Evolutionary conservation across 2,888 invertebrate species (phyloP).

Genomic region (Ophioninae sp.): DNA sequence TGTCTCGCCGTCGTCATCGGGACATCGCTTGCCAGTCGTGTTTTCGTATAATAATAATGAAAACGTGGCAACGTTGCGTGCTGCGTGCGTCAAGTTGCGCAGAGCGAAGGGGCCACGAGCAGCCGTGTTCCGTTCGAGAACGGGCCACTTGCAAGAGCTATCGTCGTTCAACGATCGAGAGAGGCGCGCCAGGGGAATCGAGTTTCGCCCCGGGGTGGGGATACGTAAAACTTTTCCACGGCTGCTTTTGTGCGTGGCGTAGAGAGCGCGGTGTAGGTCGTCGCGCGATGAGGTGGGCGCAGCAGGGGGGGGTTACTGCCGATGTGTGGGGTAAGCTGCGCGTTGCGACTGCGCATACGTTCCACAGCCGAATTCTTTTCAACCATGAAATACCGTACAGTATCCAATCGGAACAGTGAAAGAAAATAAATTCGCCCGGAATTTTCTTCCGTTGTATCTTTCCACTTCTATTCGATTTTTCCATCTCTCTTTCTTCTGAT

Average conservation of each 20-base stretch:
- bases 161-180: constrained; percentile 43
- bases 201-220: constrained; percentile 32
- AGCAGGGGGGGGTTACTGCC: neutral
- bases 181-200: constrained; percentile 37
- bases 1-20: constrained; percentile 23
- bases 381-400: constrained; percentile 4
- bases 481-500: neutral
- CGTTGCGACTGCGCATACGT: constrained; percentile 14
- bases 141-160: constrained; percentile 52
- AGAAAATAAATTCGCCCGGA: neutral
- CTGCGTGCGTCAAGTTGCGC: constrained; percentile 74
- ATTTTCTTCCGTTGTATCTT: neutral
- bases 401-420: neutral
- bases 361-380: constrained; percentile 26
- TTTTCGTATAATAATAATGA: constrained; percentile 24
- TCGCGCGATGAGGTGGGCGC: constrained; percentile 14
- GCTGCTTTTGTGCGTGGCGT: constrained; percentile 13
- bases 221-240: constrained; percentile 61
- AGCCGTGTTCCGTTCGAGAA: constrained; percentile 63
- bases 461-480: neutral
- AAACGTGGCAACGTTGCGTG: constrained; percentile 70
- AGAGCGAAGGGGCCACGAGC: constrained; percentile 69
- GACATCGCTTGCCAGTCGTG: neutral
- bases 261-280: constrained; percentile 6
- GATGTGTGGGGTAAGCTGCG: constrained; percentile 40